phyloP scores from a whole-genome alignment of 2,797 vertebrate genomes.

The Dendrocincla tyrannina region DNA sequence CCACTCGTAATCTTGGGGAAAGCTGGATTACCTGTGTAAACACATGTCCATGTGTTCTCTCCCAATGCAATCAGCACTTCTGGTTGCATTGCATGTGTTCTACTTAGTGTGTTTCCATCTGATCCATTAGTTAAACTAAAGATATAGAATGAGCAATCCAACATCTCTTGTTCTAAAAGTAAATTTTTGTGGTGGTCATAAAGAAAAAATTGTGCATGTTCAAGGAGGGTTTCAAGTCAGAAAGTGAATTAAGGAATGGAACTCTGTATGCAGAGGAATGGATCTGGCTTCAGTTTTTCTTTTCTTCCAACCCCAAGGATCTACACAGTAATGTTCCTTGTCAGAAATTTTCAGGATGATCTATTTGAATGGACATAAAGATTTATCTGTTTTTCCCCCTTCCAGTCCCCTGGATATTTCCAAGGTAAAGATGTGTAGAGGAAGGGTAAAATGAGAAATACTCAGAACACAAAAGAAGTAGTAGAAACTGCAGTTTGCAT shows the following conservation, averaged over 20 bases:
- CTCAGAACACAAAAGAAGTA: neutral
- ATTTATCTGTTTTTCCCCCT: neutral
- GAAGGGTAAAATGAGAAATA: neutral
- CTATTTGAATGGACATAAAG: neutral
- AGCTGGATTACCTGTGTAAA: neutral
- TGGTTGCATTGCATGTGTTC: neutral
- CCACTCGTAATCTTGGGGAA: neutral
- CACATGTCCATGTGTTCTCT: neutral
- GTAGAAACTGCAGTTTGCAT: neutral
- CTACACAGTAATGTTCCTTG: neutral
- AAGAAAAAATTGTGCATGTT: neutral
- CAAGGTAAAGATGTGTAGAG: neutral
- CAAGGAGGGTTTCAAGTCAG: neutral
- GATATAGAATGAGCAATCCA: neutral
- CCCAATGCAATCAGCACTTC: neutral
- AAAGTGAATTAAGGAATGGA: neutral
- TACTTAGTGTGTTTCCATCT: neutral
- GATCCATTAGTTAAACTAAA: neutral
- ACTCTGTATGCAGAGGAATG: neutral
- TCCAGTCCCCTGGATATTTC: neutral
- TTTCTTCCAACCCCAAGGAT: neutral
- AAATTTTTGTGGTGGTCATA: neutral
- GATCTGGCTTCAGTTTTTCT: neutral
- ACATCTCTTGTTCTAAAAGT: neutral
- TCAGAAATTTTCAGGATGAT: neutral